Base-by-base conservation (phyloP, 92 coral and sea anemone genomes). In the Paramuricea clavata region DNA sequence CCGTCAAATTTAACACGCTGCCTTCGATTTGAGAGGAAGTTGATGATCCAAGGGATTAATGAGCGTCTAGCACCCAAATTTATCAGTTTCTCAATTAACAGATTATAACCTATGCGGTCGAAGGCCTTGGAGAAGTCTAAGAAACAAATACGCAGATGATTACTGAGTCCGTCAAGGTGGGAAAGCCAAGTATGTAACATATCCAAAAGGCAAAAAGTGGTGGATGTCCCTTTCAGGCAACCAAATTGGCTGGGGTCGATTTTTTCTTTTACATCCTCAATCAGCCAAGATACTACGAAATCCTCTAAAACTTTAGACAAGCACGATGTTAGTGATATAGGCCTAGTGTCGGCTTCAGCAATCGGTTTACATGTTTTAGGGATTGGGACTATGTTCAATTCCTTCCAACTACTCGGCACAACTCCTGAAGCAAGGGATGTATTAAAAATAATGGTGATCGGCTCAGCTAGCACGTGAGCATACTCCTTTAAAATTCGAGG, bases 131-230 rank as follows among this genome's bases (percentile, higher is more conserved):
- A 85, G 49, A 85, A 85, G 49, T 85, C 61, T 17, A 85, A 12
- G 39, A 85, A 74, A 74, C 61, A 74, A 43, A 73, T 36, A 56
- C 78, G 75, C 47, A 82, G 83, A 82, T 62, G 87, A 36, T 39
- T 11, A 26, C 71, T 83, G 0, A 69, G 87, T 59, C 75, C 49
- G 27, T 88, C 83, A 31, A 82, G 87, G 28, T 69, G 57, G 6
- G 91, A 35, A 15, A 82, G 83, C 87, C 87, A 88, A n/a, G 87
- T 88, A 23, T 88, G 83, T 25, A 82, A 41, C 87, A 88, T 82
- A 67, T 82, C 91, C 21, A 82, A 49, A 13, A 81, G 42, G 42
- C 72, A 61, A 36, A 28, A 81, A 32, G 69, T 81, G 27, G 85
- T 79, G 41, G 82, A 73, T 36, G 73, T 34, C 15, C 73, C 74